Evolutionary conservation across 2,888 invertebrate species (phyloP).

Genomic region (Graphium colonna): DNA sequence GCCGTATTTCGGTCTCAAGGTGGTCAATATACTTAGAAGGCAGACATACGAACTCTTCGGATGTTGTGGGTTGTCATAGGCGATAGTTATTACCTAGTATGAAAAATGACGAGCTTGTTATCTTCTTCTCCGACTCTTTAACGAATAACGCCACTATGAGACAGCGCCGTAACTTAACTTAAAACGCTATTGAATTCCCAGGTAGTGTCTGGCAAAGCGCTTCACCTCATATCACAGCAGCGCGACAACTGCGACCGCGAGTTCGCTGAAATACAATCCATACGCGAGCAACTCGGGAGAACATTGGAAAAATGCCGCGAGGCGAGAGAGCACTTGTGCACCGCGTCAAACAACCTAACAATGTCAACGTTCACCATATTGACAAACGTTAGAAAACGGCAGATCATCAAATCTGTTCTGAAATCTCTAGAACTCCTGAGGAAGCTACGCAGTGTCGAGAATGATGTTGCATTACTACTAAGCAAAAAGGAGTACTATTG

Average conservation of each 20-base stretch:
- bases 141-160: too few species aligned
- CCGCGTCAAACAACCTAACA: slow-evolving; percentile 90
- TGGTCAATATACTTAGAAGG: too few species aligned
- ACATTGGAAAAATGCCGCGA: slow-evolving; percentile 86
- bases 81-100: too few species aligned
- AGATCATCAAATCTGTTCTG: slow-evolving; percentile 89
- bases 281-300: slow-evolving; percentile 84
- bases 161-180: too few species aligned
- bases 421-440: slow-evolving; percentile 82
- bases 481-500: slow-evolving; percentile 91
- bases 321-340: slow-evolving; percentile 85
- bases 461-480: slow-evolving; percentile 89
- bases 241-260: slow-evolving; percentile 92
- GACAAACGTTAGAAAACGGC: slow-evolving; percentile 93
- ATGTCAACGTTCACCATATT: slow-evolving; percentile 92
- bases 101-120: too few species aligned
- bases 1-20: too few species aligned
- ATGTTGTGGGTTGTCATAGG: too few species aligned
- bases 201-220: slow-evolving; percentile 95
- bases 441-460: slow-evolving; percentile 88
- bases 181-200: too few species aligned
- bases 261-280: slow-evolving; percentile 86
- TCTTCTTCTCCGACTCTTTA: too few species aligned
- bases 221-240: slow-evolving; percentile 95
- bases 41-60: too few species aligned